Evolutionary conservation across 1,140 invertebrate species (phyloP), one percentile per base, ranked within the genome.

Genomic region (Drosophila micromelanica): DNA sequence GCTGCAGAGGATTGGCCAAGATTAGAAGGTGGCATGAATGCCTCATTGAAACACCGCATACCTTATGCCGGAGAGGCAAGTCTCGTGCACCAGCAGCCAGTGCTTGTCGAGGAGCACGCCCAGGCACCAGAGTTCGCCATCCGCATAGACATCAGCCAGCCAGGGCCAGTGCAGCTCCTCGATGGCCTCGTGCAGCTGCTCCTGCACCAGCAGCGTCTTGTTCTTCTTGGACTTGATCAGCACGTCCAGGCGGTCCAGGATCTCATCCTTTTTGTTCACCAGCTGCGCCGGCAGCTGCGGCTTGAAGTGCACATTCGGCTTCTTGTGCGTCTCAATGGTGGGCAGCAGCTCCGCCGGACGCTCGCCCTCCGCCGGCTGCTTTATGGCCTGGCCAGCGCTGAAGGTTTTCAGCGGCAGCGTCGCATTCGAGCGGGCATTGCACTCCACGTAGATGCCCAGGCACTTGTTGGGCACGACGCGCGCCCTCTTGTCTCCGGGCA

Each of bases 111-210:
- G 86, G 56, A 95, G 92, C 60, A 94, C 93, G 2, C 95, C 96
- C 11, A 94, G 92, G 81, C 96, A 96, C 80, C 91, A 93, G 69
- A 95, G 95, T 30, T 90, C 79, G 17, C 96, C 95, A 80, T 96
- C 94, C 0, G 93, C 92, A 90, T 94, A 95, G 37, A 97, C 92
- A 69, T 95, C 94, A 0, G 94, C 95, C 67, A 95, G 92, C 96
- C 96, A 97, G 1, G 96, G 95, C 93, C 78, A 87, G 40, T 82
- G 82, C 23, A 90, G 62, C 46, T 92, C 90, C 32, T 91, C 78
- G 7, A 86, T 76, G 43, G 78, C 85, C 17, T 91, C 85, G 8
- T 91, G 84, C 5, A 91, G 60, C 38, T 91, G 48, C 17, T 91
- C 75, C 49, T 91, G 70, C 2, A 91, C 81, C 48, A 91, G 12